These are phyloP conservation scores for Drosophila pallidifrons DNA, from an alignment of 1,140 invertebrate species.

Conservation along the genomic window DNA sequence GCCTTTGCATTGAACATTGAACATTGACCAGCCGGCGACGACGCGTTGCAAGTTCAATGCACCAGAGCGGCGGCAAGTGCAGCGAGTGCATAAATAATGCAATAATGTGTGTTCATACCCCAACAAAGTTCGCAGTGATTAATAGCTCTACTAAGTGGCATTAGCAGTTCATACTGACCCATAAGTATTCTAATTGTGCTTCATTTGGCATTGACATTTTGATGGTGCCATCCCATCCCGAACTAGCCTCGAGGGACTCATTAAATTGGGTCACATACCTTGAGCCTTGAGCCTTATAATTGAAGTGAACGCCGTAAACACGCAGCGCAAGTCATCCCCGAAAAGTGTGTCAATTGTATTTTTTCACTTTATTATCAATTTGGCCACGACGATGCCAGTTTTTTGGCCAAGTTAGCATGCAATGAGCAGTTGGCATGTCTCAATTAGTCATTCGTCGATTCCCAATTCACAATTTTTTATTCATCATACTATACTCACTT, in stretches of 20 bases:
- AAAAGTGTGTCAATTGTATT: conserved; percentile 71
- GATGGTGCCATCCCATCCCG: background rate
- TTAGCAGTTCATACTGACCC: conserved; percentile 5
- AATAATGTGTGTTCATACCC: conserved; percentile 16
- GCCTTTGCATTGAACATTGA: conserved; percentile 34
- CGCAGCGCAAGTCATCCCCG: conserved; percentile 42
- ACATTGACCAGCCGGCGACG: conserved; percentile 40
- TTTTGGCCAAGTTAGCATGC: conserved; percentile 49
- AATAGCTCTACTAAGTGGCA: background rate
- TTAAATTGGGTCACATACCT: conserved; percentile 65
- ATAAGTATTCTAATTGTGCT: conserved; percentile 18
- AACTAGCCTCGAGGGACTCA: conserved; percentile 24
- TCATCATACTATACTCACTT: conserved; percentile 10
- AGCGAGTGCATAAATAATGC: conserved; percentile 42
- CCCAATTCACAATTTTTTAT: conserved; percentile 23
- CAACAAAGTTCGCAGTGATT: conserved; percentile 5
- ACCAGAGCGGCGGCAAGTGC: conserved; percentile 21
- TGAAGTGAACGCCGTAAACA: conserved; percentile 42
- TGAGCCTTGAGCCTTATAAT: conserved; percentile 31
- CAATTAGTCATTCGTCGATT: conserved; percentile 58
- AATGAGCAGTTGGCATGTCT: conserved; percentile 35
- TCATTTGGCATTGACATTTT: conserved; percentile 62
- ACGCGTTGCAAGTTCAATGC: conserved; percentile 68
- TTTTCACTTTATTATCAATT: conserved; percentile 9
- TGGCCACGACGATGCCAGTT: background rate